phyloP scores from a whole-genome alignment of 2,888 invertebrate genomes.

The Eledona agricola region DNA sequence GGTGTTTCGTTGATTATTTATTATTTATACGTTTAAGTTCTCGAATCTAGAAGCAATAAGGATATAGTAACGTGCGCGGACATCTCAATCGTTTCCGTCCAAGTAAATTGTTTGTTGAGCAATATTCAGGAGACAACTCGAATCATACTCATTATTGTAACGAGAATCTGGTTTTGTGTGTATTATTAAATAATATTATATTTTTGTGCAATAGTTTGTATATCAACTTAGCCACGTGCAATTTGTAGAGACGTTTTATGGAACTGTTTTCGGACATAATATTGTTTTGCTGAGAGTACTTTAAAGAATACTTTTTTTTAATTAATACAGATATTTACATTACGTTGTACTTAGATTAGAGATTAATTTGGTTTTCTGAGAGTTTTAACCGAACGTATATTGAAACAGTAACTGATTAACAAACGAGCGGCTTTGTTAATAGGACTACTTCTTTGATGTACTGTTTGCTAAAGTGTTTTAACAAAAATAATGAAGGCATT shows the following conservation, averaged over 20 bases:
- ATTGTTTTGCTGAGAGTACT: conserved; percentile 37
- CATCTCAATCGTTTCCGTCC: conserved; percentile 27
- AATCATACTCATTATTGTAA: conserved; percentile 25
- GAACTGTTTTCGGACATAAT: conserved; percentile 24
- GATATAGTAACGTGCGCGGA: conserved; percentile 7
- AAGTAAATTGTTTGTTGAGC: conserved; percentile 16
- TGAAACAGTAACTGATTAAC: conserved; percentile 27
- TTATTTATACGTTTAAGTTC: conserved; percentile 30
- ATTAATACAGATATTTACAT: conserved; percentile 42
- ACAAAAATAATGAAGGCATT: conserved; percentile 34
- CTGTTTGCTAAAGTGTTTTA: conserved; percentile 31
- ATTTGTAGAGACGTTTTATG: conserved; percentile 39
- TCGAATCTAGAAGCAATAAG: conserved; percentile 10
- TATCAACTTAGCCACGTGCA: conserved; percentile 45
- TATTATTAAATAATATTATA: too few relatives aligned
- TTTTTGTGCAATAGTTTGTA: conserved; percentile 46
- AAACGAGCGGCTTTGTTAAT: conserved; percentile 16
- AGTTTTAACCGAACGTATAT: conserved; percentile 26
- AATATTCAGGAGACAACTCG: conserved; percentile 18
- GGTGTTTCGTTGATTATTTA: conserved; percentile 24
- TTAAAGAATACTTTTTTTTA: conserved; percentile 30
- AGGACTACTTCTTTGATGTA: conserved; percentile 23
- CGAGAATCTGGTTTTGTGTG: conserved; percentile 6
- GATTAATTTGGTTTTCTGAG: conserved; percentile 32
- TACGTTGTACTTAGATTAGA: conserved; percentile 53